Base-by-base conservation (phyloP, 2,797 vertebrate species). In the Eremophila alpestris region DNA sequence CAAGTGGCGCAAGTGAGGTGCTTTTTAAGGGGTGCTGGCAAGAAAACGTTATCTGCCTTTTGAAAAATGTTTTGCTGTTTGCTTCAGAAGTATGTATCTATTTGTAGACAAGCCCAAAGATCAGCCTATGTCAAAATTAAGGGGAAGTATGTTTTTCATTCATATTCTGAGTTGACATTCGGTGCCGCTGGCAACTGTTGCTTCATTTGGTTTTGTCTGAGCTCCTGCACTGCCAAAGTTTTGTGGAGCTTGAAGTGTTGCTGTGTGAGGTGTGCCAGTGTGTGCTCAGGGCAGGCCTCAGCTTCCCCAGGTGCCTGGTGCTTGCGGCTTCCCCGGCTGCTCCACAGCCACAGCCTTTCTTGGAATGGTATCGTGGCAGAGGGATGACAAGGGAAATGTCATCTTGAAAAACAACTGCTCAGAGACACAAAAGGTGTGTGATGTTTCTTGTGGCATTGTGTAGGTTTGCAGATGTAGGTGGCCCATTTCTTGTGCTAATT, bases 261-360 rank as follows among this genome's bases (percentile, higher is more conserved):
- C 30, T 0, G 2, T 56, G 63, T 17, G 75, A 69, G 56, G 43
- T 18, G 62, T 32, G 84, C 60, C 32, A 2, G 67, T 2, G 3
- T 4, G 41, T 16, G 73, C 83, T 45, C 34, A 1, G 64, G 74
- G 16, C 78, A 59, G 87, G 73, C 62, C 64, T 17, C 0, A 0
- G 32, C 36, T 27, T 45, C 1, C 0, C 32, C n/a, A 2, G 45
- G n/a, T 14, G 54, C 5, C 40, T 65, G 2, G 8, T 2, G 15
- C 52, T 1, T 1, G 5, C 3, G 0, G 36, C 65, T 67, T 62
- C 19, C 45, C 16, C 5, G 0, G 3, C n/a, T 68, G 36, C 52
- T 38, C 3, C 1, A 2, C 36, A 7, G 58, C 16, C 49, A 7
- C 26, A 21, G 59, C 26, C 70, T 59, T 23, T 15, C 83, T 15